Percentiles rank a stretch among this genome's conserved stretches.
Conservation (phyloP, 2,797 vertebrate species). For the Morelia viridis region DNA sequence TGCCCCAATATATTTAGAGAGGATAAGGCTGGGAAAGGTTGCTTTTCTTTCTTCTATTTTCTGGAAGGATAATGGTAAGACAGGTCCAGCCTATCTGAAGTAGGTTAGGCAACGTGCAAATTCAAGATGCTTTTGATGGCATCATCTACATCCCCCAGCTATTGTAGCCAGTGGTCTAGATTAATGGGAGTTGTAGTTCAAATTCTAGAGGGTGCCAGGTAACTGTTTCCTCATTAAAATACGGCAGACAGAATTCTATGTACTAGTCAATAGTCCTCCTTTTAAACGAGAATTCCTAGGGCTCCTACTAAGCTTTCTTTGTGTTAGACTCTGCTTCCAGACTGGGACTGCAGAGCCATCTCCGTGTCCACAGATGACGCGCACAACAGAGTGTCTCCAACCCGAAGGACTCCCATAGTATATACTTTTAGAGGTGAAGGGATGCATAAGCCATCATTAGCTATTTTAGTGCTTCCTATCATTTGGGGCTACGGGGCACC, state of each 20-base stretch:
- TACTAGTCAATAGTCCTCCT: neutral
- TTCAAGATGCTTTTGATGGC: neutral
- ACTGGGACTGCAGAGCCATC: too few relatives aligned
- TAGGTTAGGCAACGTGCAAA: neutral
- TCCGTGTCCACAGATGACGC: too few relatives aligned
- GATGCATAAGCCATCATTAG: fast-evolving
- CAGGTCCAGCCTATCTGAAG: neutral
- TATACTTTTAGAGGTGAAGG: neutral
- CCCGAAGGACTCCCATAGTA: too few relatives aligned
- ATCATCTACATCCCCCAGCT: neutral
- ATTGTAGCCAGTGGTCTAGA: too few relatives aligned
- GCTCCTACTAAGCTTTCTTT: slow-evolving; percentile 8
- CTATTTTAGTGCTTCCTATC: neutral
- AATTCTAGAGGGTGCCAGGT: neutral
- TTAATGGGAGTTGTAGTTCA: neutral
- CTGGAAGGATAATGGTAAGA: neutral
- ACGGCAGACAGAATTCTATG: neutral
- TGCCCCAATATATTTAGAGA: neutral
- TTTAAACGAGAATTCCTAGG: slow-evolving; percentile 17
- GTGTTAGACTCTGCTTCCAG: too few relatives aligned
- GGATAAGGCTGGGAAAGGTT: neutral
- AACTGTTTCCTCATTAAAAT: neutral
- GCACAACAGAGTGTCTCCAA: too few relatives aligned
- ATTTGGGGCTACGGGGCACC: neutral
- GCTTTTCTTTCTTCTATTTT: neutral